Evolutionary conservation across 2,888 invertebrate genomes (phyloP).

Genomic region (Diachrysia chrysitis): DNA sequence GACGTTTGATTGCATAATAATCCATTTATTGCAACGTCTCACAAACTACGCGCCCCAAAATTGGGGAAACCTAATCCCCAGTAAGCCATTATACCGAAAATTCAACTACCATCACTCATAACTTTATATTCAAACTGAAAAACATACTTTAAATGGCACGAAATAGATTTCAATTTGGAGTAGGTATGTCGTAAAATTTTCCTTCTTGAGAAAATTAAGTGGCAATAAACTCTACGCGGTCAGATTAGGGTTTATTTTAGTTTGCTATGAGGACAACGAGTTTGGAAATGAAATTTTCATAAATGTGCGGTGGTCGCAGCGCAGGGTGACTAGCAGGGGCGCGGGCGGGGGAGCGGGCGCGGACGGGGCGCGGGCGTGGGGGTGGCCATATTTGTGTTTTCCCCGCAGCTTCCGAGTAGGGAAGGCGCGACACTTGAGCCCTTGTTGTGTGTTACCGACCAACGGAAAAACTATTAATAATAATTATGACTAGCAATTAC

Average conservation of each 20-base stretch:
- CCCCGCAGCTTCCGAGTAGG: conserved; percentile 78
- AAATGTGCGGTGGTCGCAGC: conserved; percentile 71
- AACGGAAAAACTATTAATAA: conserved; percentile 83
- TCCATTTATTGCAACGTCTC: conserved; percentile 84
- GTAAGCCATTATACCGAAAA: conserved; percentile 85
- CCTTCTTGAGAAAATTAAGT: conserved; percentile 74
- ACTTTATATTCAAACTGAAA: conserved; percentile 58
- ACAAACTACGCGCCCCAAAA: conserved; percentile 73
- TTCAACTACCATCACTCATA: conserved; percentile 79
- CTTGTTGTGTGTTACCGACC: conserved; percentile 74
- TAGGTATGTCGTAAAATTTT: conserved; percentile 64
- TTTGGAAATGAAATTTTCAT: conserved; percentile 89
- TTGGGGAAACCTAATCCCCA: conserved; percentile 87
- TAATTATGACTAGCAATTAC: conserved; percentile 74
- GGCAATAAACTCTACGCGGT: conserved; percentile 79
- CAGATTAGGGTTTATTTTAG: conserved; percentile 82
- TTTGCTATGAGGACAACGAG: conserved; percentile 67
- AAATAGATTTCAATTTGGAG: conserved; percentile 75
- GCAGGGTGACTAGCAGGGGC: conserved; percentile 42
- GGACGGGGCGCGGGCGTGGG: conserved; percentile 42
- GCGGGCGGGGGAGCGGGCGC: conserved; percentile 37
- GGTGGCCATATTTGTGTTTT: conserved; percentile 80
- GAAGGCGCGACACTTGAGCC: conserved; percentile 77
- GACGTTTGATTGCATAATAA: conserved; percentile 84
- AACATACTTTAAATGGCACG: conserved; percentile 69